Evolutionary conservation across 2,797 vertebrate genomes (phyloP).

Genomic region (Heteromormyrus szaboi): DNA sequence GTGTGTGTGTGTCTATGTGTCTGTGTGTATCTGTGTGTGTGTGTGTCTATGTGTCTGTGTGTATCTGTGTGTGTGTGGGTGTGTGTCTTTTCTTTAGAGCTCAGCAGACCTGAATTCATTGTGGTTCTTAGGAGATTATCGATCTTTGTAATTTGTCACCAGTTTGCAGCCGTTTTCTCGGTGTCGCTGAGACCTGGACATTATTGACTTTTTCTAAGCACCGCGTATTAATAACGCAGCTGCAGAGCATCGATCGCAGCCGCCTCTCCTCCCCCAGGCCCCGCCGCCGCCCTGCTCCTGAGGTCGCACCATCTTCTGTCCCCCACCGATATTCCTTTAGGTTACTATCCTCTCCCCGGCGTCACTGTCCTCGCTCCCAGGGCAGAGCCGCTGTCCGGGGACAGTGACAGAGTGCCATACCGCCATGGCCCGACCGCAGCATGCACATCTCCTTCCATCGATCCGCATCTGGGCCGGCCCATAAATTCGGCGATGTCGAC

Average conservation of each 20-base stretch:
- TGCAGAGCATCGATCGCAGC: neutral
- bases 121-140: neutral
- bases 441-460: conserved; percentile 45
- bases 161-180: neutral
- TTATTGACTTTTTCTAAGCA: neutral
- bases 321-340: neutral
- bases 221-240: neutral
- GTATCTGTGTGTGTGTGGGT: neutral
- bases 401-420: conserved; percentile 29
- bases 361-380: no score
- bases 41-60: neutral
- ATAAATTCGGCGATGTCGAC: conserved; percentile 57
- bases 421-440: conserved; percentile 22
- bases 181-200: neutral
- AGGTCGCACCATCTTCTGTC: neutral
- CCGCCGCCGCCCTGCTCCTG: neutral
- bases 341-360: neutral
- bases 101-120: neutral
- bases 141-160: conserved; percentile 2
- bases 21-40: neutral
- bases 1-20: neutral
- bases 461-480: conserved; percentile 49
- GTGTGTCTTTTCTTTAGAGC: neutral
- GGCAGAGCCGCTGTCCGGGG: neutral
- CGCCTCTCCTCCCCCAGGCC: neutral